Evolutionary conservation across 2,888 invertebrate species (phyloP).

Genomic region (Temnothorax unifasciatus): DNA sequence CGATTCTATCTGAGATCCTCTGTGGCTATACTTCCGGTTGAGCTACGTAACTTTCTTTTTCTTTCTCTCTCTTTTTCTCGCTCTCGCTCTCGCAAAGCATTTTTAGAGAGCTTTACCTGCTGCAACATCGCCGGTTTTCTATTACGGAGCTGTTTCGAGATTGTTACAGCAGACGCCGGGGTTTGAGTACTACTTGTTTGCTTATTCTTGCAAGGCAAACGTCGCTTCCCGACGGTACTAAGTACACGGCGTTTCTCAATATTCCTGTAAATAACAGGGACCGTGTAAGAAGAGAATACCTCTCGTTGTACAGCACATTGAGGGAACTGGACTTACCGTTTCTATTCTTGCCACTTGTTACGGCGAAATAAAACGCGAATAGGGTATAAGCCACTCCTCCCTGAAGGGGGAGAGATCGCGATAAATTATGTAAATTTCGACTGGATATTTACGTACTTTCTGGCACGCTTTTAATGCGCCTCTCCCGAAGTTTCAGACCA

Average conservation of each 20-base stretch:
- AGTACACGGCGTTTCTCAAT: slow-evolving; percentile 67
- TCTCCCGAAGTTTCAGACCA: slow-evolving; percentile 38
- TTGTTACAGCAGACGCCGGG: slow-evolving; percentile 65
- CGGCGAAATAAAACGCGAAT: slow-evolving; percentile 30
- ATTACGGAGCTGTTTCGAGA: slow-evolving; percentile 65
- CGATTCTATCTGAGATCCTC: slow-evolving; percentile 28
- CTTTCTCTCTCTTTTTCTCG: neutral
- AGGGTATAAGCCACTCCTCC: neutral
- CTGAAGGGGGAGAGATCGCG: neutral
- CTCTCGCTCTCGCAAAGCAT: neutral
- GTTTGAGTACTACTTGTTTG: slow-evolving; percentile 69
- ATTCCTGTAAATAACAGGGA: slow-evolving; percentile 65
- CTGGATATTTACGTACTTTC: slow-evolving; percentile 54
- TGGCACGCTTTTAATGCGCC: slow-evolving; percentile 48
- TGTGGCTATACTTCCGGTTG: slow-evolving; percentile 41
- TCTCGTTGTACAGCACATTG: neutral
- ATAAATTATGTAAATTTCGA: slow-evolving; percentile 53
- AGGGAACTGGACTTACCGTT: slow-evolving; percentile 11
- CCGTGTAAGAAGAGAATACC: slow-evolving; percentile 25
- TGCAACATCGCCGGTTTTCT: slow-evolving; percentile 56
- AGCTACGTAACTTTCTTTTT: neutral
- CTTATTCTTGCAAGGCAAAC: slow-evolving; percentile 70
- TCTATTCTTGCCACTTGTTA: slow-evolving; percentile 37
- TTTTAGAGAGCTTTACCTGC: slow-evolving; percentile 42
- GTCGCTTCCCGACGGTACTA: slow-evolving; percentile 54